These are phyloP conservation scores for Montipora efflorescens DNA, from an alignment of 64 coral and sea anemone species.

Conservation along the genomic window DNA sequence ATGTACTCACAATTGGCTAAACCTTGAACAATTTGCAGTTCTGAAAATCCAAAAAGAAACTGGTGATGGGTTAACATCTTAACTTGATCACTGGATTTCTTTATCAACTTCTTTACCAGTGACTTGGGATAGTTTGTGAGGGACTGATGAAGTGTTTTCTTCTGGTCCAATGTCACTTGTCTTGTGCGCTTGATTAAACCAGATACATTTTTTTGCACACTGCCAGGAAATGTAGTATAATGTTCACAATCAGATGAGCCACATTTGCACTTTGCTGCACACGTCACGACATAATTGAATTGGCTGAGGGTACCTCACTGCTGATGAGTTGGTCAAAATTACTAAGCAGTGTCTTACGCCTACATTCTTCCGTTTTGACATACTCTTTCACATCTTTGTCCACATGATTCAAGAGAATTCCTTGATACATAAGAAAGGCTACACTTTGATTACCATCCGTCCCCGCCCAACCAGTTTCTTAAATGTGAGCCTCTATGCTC, in stretches of 20 bases:
- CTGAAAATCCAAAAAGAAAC: not conserved
- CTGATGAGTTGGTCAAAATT: not conserved
- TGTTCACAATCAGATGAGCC: not conserved
- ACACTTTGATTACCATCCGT: not conserved
- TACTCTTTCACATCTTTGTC: not conserved
- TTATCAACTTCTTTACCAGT: not conserved
- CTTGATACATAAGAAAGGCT: not conserved
- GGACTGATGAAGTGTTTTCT: not conserved
- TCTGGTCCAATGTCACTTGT: not conserved
- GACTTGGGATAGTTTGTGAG: not conserved
- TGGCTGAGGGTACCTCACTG: not conserved
- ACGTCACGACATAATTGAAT: not conserved
- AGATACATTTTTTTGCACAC: not conserved
- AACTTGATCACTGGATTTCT: not conserved
- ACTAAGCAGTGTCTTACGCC: not conserved
- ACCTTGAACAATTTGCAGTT: conserved; percentile 6
- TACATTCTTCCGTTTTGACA: not conserved
- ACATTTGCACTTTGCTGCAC: not conserved
- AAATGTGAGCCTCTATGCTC: not conserved
- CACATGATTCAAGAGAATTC: not conserved
- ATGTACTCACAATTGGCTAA: not conserved
- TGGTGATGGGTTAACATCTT: not conserved
- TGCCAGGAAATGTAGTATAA: not conserved
- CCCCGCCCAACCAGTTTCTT: not conserved
- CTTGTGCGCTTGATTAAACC: not conserved